phyloP scores from a whole-genome alignment of 1,140 invertebrate species.

The Dufourea novaeangliae region DNA sequence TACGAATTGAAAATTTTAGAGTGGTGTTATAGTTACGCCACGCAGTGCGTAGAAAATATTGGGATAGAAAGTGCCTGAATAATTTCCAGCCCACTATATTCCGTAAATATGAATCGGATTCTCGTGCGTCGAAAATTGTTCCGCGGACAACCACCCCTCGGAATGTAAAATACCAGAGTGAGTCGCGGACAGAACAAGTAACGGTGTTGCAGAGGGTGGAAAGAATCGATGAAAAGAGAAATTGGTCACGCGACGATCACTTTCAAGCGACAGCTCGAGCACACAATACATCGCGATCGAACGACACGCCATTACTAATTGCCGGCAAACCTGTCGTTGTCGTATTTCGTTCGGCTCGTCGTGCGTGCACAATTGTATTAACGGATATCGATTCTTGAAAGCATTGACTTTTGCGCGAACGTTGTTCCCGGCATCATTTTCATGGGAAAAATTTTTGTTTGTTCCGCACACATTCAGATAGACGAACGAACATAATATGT shows the following conservation, averaged over 20 bases:
- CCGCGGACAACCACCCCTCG: not conserved
- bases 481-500: too few relatives aligned
- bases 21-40: too few relatives aligned
- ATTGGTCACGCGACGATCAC: conserved; percentile 39
- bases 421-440: not conserved
- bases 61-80: too few relatives aligned
- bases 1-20: too few relatives aligned
- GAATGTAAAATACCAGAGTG: conserved; percentile 3
- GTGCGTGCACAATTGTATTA: conserved; percentile 56
- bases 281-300: conserved; percentile 44
- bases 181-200: not conserved
- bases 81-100: too few relatives aligned
- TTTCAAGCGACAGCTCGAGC: conserved; percentile 31
- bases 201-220: not conserved
- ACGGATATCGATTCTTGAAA: conserved; percentile 56
- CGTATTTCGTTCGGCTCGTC: conserved; percentile 45
- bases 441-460: too few relatives aligned
- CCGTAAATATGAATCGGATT: too few relatives aligned
- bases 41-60: too few relatives aligned
- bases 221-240: conserved; percentile 28
- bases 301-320: conserved; percentile 56
- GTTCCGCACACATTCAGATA: too few relatives aligned
- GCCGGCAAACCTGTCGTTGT: conserved; percentile 52
- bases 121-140: too few relatives aligned
- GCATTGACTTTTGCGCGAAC: conserved; percentile 50